Conservation (phyloP, 2,797 vertebrate genomes). For the Liasis olivaceus region DNA sequence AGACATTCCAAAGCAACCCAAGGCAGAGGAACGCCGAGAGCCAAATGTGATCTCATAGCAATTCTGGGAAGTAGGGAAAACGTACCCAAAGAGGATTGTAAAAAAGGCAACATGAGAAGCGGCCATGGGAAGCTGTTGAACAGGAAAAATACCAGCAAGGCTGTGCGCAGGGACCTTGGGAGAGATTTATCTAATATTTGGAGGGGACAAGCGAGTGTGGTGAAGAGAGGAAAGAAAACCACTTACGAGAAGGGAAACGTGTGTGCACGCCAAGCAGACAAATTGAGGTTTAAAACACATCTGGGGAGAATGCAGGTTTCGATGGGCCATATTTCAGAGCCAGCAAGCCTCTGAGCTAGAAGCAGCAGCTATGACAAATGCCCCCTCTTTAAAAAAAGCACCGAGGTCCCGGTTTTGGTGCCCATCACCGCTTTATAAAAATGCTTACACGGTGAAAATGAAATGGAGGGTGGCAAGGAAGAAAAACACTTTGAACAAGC, state of each 20-base stretch:
- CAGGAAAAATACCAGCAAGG: neutral
- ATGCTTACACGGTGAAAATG: neutral
- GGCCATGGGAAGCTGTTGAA: neutral
- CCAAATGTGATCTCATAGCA: constrained; percentile 10
- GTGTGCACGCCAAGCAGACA: neutral
- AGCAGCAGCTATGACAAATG: neutral
- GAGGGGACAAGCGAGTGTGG: neutral
- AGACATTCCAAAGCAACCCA: neutral
- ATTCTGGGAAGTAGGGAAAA: neutral
- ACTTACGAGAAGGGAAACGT: neutral
- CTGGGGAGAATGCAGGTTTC: neutral
- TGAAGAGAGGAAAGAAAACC: neutral
- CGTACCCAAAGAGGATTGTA: neutral
- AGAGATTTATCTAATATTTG: neutral
- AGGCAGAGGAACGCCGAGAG: neutral
- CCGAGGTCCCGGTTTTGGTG: neutral
- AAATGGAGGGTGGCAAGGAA: neutral
- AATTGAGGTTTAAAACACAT: neutral
- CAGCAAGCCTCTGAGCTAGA: neutral
- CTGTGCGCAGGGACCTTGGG: neutral
- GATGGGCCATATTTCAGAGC: neutral
- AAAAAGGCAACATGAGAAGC: neutral
- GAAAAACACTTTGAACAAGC: neutral
- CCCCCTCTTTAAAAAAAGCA: neutral
- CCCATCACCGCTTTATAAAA: neutral